Conservation (phyloP, 30 jellyfish, hydroid and myxozoan genomes). For the Hydractinia echinata region DNA sequence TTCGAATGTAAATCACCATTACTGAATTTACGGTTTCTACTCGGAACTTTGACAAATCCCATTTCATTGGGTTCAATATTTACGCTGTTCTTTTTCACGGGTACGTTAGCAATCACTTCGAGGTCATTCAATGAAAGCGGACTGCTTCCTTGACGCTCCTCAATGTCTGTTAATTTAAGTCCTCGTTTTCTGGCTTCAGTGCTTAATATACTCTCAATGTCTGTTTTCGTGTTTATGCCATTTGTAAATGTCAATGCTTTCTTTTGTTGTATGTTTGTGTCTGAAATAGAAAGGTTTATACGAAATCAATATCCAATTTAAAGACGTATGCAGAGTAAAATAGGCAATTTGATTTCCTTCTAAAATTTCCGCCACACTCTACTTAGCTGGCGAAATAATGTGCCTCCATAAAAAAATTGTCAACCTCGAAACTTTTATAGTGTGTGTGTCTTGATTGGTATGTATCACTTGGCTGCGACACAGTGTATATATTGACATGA, state of each 20-base stretch:
- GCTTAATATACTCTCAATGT: slow-evolving; percentile 69
- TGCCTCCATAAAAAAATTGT: no score
- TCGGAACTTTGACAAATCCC: slow-evolving; percentile 8
- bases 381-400: no score
- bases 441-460: no score
- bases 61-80: slow-evolving; percentile 41
- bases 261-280: background rate
- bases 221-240: slow-evolving; percentile 81
- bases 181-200: slow-evolving; percentile 82
- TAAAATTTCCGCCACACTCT: no score
- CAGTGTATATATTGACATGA: background rate
- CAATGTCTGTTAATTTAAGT: slow-evolving; percentile 52
- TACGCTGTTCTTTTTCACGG: slow-evolving; percentile 40
- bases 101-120: slow-evolving; percentile 64
- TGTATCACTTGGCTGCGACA: background rate
- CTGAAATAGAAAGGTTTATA: background rate
- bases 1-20: slow-evolving; percentile 16
- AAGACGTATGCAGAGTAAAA: no score
- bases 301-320: no score
- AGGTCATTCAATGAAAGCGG: slow-evolving; percentile 77
- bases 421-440: no score
- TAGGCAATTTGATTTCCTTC: no score
- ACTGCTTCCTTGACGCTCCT: slow-evolving; percentile 25
- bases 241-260: slow-evolving; percentile 56
- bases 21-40: background rate